Base-by-base conservation (phyloP, 64 coral and sea anemone species). In the Exaiptasia diaphana region DNA sequence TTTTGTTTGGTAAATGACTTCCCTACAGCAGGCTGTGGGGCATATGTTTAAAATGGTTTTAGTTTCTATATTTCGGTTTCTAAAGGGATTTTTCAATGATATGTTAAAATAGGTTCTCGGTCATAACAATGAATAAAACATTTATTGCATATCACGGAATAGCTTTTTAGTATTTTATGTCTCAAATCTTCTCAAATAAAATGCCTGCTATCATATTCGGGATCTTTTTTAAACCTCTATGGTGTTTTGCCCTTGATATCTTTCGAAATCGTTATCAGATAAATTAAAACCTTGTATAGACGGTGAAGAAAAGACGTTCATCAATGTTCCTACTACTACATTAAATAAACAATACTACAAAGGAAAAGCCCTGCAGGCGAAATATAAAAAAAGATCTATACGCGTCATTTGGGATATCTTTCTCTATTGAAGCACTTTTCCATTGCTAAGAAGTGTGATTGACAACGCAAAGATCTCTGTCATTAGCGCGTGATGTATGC, bases 101-200 rank as follows among this genome's bases (percentile, higher is more conserved):
- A 65, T 65, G 61, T 65, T 74, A 85, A 93, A 82, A 75, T 77
- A 58, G 35, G 58, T 82, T 76, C 39, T 53, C 73, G 88, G 61
- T 65, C 61, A 35, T 20, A 65, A 35, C 30, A 63, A 91, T 91
- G 89, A 93, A 93, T 93, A 93, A 93, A 93, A 87, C 90, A 93
- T 93, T 58, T 67, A 68, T 82, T 70, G 64, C 80, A 69, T 27
- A 36, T 43, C 86, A 76, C 75, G 50, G 71, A 65, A 55, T 74
- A 31, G 40, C 63, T 42, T 54, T 36, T 53, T 90, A 76, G 73
- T 77, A 74, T 77, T 77, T 64, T 17, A 72, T 22, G 74, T 77
- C 57, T 64, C 18, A 63, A 41, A 49, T 49, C 37, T 71, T 90
- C 44, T 75, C 71, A 75, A 73, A 74, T 72, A 46, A 62, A 39